Evolutionary conservation across 2,113 vertebrate genomes (phyloP), one percentile per base, ranked within the genome.

Genomic region (Lepidothrix coronata): DNA sequence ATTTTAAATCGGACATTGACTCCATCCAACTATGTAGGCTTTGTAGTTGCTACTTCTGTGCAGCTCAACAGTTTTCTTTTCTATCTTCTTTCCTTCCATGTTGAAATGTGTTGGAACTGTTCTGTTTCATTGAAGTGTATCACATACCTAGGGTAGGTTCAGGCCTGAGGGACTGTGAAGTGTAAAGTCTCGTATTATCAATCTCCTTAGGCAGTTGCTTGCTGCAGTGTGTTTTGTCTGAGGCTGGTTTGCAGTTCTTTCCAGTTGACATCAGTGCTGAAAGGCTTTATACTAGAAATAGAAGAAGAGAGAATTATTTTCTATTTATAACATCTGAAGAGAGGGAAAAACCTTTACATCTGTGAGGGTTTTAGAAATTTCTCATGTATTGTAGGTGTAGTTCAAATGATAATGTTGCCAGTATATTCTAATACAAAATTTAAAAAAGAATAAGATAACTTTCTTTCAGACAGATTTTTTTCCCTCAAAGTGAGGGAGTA

Each of bases 381-480:
- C 15, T 80, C 49, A 11, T 33, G 72, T 7, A 7, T 46, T 80
- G 61, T 55, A 88, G 39, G 46, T 95, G 43, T 77, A 93, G 91
- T 91, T 97, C 71, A 94, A 90, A 89, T 91, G 28, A 86, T 70
- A 87, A 89, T 68, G 63, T 67, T 91, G 65, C 61, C 76, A 88
- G 9, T 94, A 6, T 75, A 85, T 92, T 91, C 51, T 91, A 96
- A 83, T 65, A 81, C 48, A 93, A 76, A 95, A 80, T 65, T 81
- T 76, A 59, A 91, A 61, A 86, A 68, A 57, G 35, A 88, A 62
- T 33, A n/a, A 68, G 51, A 48, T 13, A 28, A 31, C 23, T 52
- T 78, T 80, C 46, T 85, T 94, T 15, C 79, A 83, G 66, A 74
- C 54, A 54, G 49, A 33, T 75, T 84, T 67, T 93, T 66, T 75